Percentiles rank a stretch among this genome's conserved stretches.
These are phyloP conservation scores for Crotalus tigris DNA, from an alignment of 2,113 vertebrate species.

Conservation along the genomic window DNA sequence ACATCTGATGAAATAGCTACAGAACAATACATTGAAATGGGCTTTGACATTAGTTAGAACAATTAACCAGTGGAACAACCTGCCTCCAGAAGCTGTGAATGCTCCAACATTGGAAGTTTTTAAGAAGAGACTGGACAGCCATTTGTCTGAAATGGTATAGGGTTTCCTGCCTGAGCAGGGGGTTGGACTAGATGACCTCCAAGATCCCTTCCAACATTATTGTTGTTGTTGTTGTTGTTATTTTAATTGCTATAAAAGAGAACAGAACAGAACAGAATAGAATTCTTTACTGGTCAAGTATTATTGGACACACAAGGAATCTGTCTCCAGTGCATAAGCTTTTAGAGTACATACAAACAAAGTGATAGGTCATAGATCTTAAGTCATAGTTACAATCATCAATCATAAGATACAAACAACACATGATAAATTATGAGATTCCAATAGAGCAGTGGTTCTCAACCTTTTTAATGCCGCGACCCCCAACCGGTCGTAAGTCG, in stretches of 20 bases:
- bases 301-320: neutral
- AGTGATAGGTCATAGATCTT: neutral
- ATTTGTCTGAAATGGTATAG: too few relatives aligned
- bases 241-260: neutral
- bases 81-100: too few relatives aligned
- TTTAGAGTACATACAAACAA: neutral
- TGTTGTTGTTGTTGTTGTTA: too few relatives aligned
- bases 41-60: neutral
- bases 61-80: too few relatives aligned
- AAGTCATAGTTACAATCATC: neutral
- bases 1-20: neutral
- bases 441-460: neutral
- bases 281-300: neutral
- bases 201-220: too few relatives aligned
- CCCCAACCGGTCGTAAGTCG: too few relatives aligned
- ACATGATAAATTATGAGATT: neutral
- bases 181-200: too few relatives aligned
- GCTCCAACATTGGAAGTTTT: too few relatives aligned
- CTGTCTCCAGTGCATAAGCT: neutral
- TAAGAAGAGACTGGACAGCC: too few relatives aligned
- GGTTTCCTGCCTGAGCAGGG: too few relatives aligned
- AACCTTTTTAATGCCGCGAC: too few relatives aligned
- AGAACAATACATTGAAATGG: neutral
- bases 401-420: neutral
- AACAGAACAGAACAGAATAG: neutral